Conservation (phyloP, 2,888 invertebrate species). For the Stenurella melanura region DNA sequence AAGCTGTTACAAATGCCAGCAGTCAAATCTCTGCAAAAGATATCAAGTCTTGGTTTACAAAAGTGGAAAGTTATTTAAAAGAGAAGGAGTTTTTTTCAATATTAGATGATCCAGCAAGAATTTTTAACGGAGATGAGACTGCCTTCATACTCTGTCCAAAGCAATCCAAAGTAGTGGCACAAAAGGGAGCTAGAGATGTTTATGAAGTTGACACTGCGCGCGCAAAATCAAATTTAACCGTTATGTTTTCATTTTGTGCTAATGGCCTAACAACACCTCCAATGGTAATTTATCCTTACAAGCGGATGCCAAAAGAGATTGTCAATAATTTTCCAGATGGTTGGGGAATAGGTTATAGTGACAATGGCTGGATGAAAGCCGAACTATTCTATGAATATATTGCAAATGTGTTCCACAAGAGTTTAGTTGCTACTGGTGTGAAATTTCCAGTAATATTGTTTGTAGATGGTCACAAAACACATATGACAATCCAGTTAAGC, state of each 20-base stretch:
- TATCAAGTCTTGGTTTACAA: too few species aligned
- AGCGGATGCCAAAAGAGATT: neutral
- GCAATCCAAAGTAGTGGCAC: too few species aligned
- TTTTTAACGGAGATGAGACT: neutral
- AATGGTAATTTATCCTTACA: neutral
- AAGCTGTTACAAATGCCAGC: neutral
- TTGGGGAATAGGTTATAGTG: neutral
- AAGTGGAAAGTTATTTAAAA: too few species aligned
- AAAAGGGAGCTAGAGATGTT: neutral
- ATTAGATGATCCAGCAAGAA: neutral
- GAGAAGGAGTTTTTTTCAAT: neutral
- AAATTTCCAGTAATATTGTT: too few species aligned
- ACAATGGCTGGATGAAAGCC: conserved; percentile 3
- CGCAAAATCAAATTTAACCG: neutral
- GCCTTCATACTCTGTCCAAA: neutral
- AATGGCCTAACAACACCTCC: too few species aligned
- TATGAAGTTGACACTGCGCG: neutral
- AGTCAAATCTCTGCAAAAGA: too few species aligned
- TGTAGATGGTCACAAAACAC: neutral
- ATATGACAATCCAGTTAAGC: neutral
- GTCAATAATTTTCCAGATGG: neutral
- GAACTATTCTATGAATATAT: neutral
- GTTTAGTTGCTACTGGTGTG: neutral
- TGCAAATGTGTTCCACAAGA: neutral
- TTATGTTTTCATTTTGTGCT: neutral